These are phyloP conservation scores for Malurus leucopterus DNA, from an alignment of 2,797 vertebrate species.

Conservation along the genomic window DNA sequence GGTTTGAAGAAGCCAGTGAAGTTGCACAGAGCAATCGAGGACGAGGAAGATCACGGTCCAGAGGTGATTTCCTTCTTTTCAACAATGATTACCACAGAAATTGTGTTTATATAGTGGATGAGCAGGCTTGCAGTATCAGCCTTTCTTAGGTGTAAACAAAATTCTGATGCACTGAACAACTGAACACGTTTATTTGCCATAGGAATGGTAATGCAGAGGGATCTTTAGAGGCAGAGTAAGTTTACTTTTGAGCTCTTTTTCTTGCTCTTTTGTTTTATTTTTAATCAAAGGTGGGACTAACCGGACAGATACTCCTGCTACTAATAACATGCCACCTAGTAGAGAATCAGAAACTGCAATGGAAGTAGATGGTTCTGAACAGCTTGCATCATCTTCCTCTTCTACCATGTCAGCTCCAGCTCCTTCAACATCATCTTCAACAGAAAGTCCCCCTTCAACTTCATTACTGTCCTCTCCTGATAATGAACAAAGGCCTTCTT, in stretches of 20 bases:
- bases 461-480: constrained; percentile 79
- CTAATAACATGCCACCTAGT: constrained; percentile 54
- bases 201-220: neutral
- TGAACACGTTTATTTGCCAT: neutral
- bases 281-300: constrained; percentile 75
- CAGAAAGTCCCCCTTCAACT: constrained; percentile 74
- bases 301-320: constrained; percentile 73
- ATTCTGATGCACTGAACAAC: neutral
- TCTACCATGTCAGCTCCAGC: constrained; percentile 76
- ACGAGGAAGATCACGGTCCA: constrained; percentile 83
- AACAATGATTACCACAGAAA: neutral
- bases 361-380: constrained; percentile 73
- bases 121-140: neutral
- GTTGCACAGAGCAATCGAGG: constrained; percentile 89
- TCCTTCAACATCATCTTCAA: constrained; percentile 75
- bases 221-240: neutral
- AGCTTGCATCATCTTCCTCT: constrained; percentile 74
- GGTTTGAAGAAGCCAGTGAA: constrained; percentile 98
- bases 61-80: constrained; percentile 75
- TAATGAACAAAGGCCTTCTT: constrained; percentile 76
- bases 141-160: neutral
- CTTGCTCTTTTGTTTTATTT: neutral
- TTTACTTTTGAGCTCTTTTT: constrained; percentile 29
- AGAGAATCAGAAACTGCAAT: constrained; percentile 72
- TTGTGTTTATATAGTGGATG: neutral